Base-by-base conservation (phyloP, 1,140 invertebrate species). In the Octopus sinensis region DNA sequence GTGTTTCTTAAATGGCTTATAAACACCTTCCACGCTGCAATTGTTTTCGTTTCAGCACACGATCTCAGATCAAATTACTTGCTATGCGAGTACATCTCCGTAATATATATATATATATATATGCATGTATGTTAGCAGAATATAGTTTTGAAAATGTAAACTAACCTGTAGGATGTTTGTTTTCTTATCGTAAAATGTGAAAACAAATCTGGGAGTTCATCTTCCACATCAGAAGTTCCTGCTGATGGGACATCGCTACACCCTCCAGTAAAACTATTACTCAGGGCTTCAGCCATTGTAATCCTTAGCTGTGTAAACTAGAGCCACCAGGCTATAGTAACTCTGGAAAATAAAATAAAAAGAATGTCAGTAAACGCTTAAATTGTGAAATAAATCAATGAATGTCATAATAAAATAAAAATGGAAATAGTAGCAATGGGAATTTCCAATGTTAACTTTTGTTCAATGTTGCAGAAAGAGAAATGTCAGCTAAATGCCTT, bases 121-220 rank as follows among this genome's bases (percentile, higher is more conserved):
- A 62, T 62, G 1, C 3, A 62, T 62, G 9, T 1, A 10, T 62
- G 9, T 62, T 62, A 62, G 56, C 9, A 10, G 17, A 6, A 17
- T 71, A 12, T 10, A 12, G 68, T 71, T 71, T 17, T 12, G 6
- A 71, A 71, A 71, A n/a, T 62, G 9, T 17, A n/a, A 30, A 78
- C 80, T 52, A 77, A 84, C 84, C 84, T 84, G 82, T 84, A 84
- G 6, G 84, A 84, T 43, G 84, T 84, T 75, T 84, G 84, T 73
- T 84, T 84, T 53, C 81, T 79, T 53, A 83, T 83, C 54, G 84
- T 83, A 78, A 84, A 84, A 54, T 84, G 81, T 6, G 82, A 78
- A 53, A 83, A 81, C 51, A 76, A 56, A 76, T 83, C 80, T 4
- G 23, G 76, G 12, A 82, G 52, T 23, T 62, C 54, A 3, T 78